Base-by-base conservation (phyloP, 2,797 vertebrate genomes). In the Pseudomugil tenellus region DNA sequence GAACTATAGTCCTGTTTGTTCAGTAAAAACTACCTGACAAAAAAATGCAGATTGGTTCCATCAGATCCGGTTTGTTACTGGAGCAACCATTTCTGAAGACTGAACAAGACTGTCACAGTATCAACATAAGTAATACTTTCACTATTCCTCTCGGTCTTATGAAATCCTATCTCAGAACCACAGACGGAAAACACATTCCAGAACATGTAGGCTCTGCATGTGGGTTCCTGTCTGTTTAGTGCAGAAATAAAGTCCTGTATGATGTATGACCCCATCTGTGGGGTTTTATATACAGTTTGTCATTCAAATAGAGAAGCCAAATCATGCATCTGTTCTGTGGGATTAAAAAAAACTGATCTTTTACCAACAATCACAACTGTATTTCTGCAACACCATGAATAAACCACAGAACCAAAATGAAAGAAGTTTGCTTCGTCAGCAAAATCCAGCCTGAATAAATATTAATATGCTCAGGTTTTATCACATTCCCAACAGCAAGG, bases 371-470 rank as follows among this genome's bases (percentile, higher is more conserved):
- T 59, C 57, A 72, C 49, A 67, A 35, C 12, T 57, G 65, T 29
- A 1, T 17, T 35, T 62, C 46, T 65, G 72, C 61, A 70, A 39
- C 29, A 68, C 70, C 63, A 66, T 1, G 39, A 69, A 63, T 57
- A 64, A 77, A 68, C 49, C 73, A 67, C 59, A 17, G 39, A 65
- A 70, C 9, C 58, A 21, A 77, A 70, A n/a, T 67, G 43, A 81
- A 70, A 74, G 32, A 51, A 56, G 54, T 0, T 1, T 70, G 70
- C 79, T 28, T 1, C 28, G 63, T 85, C 84, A 85, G 83, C 84
- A 69, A 67, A 79, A 63, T 14, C 56, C 59, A 9, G 55, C 58
- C 13, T 21, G 58, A 70, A 43, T 63, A 65, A 71, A 72, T 49
- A 73, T 74, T 71, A 76, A 68, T 46, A 21, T 34, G 55, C 58